phyloP scores from a whole-genome alignment of 2,888 invertebrate genomes.

The Rotaria macrura region DNA sequence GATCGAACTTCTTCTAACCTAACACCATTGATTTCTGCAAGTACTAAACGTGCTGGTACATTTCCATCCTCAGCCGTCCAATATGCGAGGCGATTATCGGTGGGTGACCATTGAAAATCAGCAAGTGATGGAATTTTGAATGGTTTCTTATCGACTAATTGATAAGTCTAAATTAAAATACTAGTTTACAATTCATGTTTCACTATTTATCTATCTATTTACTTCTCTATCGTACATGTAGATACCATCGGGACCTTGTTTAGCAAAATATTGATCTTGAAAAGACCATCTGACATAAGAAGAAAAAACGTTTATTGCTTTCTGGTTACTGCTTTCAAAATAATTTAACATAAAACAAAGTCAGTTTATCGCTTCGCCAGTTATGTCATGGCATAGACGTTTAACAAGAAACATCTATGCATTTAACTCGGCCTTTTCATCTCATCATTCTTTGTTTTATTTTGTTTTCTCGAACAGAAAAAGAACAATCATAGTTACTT shows the following conservation, averaged over 20 bases:
- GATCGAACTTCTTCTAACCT: slow-evolving; percentile 36
- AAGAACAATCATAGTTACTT: slow-evolving; percentile 52
- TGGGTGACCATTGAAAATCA: slow-evolving; percentile 95
- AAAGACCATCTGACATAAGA: slow-evolving; percentile 64
- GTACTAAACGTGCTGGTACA: slow-evolving; percentile 83
- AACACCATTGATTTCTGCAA: slow-evolving; percentile 71
- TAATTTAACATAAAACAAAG: slow-evolving; percentile 16
- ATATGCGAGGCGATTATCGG: slow-evolving; percentile 86
- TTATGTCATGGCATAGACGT: neutral
- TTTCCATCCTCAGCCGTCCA: slow-evolving; percentile 91
- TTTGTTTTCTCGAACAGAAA: neutral
- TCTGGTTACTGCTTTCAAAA: neutral
- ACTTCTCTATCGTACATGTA: slow-evolving; percentile 84
- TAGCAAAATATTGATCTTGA: slow-evolving; percentile 85
- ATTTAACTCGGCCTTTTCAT: slow-evolving; percentile 35
- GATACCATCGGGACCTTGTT: slow-evolving; percentile 63
- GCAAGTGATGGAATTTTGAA: slow-evolving; percentile 59
- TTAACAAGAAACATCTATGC: neutral
- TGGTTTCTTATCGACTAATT: slow-evolving; percentile 80
- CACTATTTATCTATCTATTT: slow-evolving; percentile 47
- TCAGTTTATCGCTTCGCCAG: slow-evolving; percentile 17
- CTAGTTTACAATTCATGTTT: too few relatives aligned
- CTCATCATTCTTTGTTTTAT: slow-evolving; percentile 7
- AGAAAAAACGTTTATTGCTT: neutral
- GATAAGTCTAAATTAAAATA: slow-evolving; percentile 61